phyloP scores from a whole-genome alignment of 2,113 vertebrate genomes.

The Uropsilus gracilis region DNA sequence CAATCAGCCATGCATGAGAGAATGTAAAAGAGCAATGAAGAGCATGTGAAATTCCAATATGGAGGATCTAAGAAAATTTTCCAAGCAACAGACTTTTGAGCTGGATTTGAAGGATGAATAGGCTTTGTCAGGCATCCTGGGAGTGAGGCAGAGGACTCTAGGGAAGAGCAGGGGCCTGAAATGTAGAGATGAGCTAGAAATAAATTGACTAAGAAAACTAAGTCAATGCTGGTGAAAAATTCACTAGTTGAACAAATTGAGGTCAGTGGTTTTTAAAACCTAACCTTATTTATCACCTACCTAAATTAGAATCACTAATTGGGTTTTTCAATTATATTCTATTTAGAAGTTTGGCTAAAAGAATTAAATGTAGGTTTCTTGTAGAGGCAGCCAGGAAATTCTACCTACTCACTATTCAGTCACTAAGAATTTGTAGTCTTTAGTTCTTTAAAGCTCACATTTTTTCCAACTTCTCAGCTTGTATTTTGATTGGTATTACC shows the following conservation, averaged over 20 bases:
- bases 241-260: not conserved
- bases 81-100: not conserved
- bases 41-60: not conserved
- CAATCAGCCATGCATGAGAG: not conserved
- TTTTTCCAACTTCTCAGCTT: not conserved
- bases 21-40: not conserved
- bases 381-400: not conserved
- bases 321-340: not conserved
- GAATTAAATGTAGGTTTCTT: not conserved
- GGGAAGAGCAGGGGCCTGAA: not conserved
- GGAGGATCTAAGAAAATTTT: not conserved
- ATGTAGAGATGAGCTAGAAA: not conserved
- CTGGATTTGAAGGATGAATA: not conserved
- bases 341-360: slow-evolving; percentile 1
- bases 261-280: not conserved
- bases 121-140: not conserved
- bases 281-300: not conserved
- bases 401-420: not conserved
- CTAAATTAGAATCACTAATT: not conserved
- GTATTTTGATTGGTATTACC: not conserved
- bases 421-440: not conserved
- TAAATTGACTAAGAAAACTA: not conserved
- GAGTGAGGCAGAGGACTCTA: not conserved
- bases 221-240: not conserved
- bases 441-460: not conserved